Base-by-base conservation (phyloP, 2,113 vertebrate genomes). In the Toxotes jaculatrix region DNA sequence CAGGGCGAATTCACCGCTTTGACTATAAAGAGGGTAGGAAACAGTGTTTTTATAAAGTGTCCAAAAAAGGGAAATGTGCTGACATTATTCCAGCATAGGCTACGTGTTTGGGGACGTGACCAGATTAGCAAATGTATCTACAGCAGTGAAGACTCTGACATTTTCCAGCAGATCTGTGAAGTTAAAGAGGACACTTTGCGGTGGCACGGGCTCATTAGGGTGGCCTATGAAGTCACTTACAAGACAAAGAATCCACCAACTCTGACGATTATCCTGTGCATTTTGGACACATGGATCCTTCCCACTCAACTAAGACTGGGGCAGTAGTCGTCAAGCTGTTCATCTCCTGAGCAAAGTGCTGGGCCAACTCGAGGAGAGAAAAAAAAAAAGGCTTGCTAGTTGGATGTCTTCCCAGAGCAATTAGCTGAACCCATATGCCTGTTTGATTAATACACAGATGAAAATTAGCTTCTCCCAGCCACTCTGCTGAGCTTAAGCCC, bases 381-480 rank as follows among this genome's bases (percentile, higher is more conserved):
- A 27, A 27, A 27, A 32, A 6, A 5, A 80, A 82, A 55, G 27
- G 16, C 65, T 67, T 60, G 49, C 67, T 75, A 47, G 86, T 90
- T 95, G 93, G 93, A 94, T 1, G 59, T 80, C 78, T 89, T 95
- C 94, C 93, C 91, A 87, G 92, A 90, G 91, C 88, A 90, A 93
- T 92, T 92, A 93, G 88, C 89, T 85, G 78, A 93, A 90, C 87
- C 89, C 91, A 92, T 87, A 88, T 82, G 90, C 85, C 92, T 90
- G 92, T 91, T 90, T 92, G 93, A 93, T 94, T 91, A 94, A 94
- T 93, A 93, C 85, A 84, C 74, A 80, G 71, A 88, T 84, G 89
- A 90, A 90, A 90, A 93, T 93, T 68, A 90, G 80, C 80, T 87
- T 85, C 84, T 84, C 42, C 60, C 55, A 60, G 79, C 56, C 73